Conservation (phyloP, 2,888 invertebrate species). For the Scelioninae gen. 1 region DNA sequence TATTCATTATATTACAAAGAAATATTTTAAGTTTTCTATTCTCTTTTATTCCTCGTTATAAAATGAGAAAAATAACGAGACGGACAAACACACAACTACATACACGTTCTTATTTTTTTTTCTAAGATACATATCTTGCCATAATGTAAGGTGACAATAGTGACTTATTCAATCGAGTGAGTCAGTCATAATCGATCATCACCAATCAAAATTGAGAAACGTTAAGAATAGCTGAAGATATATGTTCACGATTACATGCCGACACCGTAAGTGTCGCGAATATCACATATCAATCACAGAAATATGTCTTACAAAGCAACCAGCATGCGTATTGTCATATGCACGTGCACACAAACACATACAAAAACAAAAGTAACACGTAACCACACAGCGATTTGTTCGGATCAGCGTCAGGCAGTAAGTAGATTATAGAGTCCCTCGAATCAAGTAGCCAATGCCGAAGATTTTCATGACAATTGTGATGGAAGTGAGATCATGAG, state of each 20-base stretch:
- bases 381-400: slow-evolving; percentile 85
- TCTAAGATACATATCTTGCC: slow-evolving; percentile 45
- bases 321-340: not conserved
- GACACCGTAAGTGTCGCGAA: slow-evolving; percentile 55
- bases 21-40: not conserved
- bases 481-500: slow-evolving; percentile 63
- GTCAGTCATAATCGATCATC: slow-evolving; percentile 63
- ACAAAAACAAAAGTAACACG: slow-evolving; percentile 79
- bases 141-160: slow-evolving; percentile 46
- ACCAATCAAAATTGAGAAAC: slow-evolving; percentile 64
- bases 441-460: slow-evolving; percentile 75
- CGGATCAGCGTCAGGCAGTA: slow-evolving; percentile 87
- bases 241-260: slow-evolving; percentile 62
- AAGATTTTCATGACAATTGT: slow-evolving; percentile 70
- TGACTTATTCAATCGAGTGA: slow-evolving; percentile 26
- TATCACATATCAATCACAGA: slow-evolving; percentile 63
- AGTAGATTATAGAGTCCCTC: slow-evolving; percentile 85
- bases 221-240: slow-evolving; percentile 60
- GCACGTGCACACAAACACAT: slow-evolving; percentile 7
- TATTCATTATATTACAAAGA: too few species aligned
- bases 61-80: not conserved
- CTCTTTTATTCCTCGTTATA: not conserved
- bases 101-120: slow-evolving; percentile 2
- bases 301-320: slow-evolving; percentile 29
- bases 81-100: not conserved